Percentiles rank a stretch among this genome's conserved stretches.
phyloP scores from a whole-genome alignment of 2,888 invertebrate species.

The Diadegma fenestrale region DNA sequence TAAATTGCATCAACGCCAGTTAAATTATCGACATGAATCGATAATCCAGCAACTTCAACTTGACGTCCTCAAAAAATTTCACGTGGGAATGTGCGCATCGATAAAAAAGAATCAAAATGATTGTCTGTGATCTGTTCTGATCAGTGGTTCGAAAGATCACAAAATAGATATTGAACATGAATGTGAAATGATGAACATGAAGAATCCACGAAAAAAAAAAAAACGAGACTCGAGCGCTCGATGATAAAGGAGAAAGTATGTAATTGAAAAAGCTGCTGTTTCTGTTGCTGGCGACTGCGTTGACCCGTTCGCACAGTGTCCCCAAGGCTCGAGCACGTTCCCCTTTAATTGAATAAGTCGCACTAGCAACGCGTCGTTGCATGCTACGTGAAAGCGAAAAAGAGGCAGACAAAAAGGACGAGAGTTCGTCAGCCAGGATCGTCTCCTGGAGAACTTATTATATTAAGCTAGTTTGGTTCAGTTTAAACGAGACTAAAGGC shows the following conservation, averaged over 20 bases:
- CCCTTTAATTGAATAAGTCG: slow-evolving; percentile 79
- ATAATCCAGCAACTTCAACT: too few relatives aligned
- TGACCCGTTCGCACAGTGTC: slow-evolving; percentile 68
- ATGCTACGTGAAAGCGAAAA: slow-evolving; percentile 18
- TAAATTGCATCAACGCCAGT: not conserved
- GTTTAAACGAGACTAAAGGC: too few relatives aligned
- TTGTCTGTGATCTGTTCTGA: too few relatives aligned
- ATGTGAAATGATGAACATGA: not conserved
- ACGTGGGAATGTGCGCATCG: too few relatives aligned
- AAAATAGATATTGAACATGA: not conserved
- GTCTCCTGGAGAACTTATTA: slow-evolving; percentile 56
- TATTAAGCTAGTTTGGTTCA: too few relatives aligned
- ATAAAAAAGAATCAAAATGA: too few relatives aligned
- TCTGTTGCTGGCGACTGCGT: slow-evolving; percentile 48
- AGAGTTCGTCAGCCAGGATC: slow-evolving; percentile 34
- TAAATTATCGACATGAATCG: too few relatives aligned
- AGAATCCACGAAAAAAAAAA: not conserved
- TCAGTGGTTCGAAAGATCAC: not conserved
- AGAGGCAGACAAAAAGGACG: slow-evolving; percentile 1
- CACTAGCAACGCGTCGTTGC: slow-evolving; percentile 68
- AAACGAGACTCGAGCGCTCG: not conserved
- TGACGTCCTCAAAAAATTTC: too few relatives aligned
- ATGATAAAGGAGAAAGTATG: slow-evolving; percentile 52
- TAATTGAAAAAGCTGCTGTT: slow-evolving; percentile 73
- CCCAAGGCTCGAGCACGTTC: slow-evolving; percentile 75